Evolutionary conservation across 35 echinoderm and acorn worm species (phyloP).

Genomic region (Lytechinus pictus): DNA sequence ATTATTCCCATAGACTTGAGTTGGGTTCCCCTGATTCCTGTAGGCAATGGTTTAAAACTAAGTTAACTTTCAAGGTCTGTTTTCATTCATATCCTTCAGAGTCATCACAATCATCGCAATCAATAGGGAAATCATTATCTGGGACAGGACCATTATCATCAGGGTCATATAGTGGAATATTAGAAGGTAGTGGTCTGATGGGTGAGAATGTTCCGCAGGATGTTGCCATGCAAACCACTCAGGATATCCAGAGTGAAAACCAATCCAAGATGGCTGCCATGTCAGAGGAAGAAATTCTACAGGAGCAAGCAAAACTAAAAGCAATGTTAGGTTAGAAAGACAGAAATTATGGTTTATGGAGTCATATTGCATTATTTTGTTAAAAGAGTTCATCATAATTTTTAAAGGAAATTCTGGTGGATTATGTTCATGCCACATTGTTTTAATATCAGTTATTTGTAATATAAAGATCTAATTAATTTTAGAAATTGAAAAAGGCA

Average conservation of each 20-base stretch:
- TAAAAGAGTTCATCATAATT: too few species aligned
- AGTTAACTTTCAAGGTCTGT: not conserved
- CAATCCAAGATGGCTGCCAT: constrained; percentile 68
- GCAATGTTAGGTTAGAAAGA: constrained; percentile 76
- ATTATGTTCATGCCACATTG: too few species aligned
- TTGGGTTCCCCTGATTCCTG: too few species aligned
- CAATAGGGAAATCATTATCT: not conserved
- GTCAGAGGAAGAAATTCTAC: constrained; percentile 92
- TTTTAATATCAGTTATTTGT: not conserved
- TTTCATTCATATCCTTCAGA: not conserved
- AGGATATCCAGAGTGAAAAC: constrained; percentile 79
- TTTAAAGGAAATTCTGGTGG: too few species aligned
- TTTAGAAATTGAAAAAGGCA: not conserved
- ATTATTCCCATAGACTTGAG: too few species aligned
- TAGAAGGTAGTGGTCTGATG: not conserved
- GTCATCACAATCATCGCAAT: not conserved
- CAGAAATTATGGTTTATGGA: not conserved
- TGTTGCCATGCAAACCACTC: constrained; percentile 2
- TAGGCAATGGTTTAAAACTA: too few species aligned
- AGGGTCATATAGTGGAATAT: not conserved
- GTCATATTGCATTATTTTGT: not conserved
- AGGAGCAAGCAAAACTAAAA: constrained; percentile 87
- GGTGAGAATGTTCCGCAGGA: not conserved
- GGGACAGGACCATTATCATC: not conserved
- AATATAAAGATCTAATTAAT: not conserved